phyloP scores from a whole-genome alignment of 64 coral and sea anemone species.

The Dendrophyllia cribrosa region DNA sequence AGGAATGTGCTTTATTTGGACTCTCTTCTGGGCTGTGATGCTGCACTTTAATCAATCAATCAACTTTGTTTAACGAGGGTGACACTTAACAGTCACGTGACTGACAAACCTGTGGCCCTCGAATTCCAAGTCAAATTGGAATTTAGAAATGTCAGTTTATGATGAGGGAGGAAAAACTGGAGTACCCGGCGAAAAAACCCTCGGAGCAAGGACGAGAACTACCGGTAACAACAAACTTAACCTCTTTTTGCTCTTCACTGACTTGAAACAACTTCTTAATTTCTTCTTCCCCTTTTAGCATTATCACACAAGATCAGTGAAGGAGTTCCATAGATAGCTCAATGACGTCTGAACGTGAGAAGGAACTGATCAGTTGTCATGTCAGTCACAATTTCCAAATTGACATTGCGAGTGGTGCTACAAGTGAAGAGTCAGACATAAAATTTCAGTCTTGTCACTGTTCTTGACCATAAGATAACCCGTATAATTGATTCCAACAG shows the following conservation, averaged over 20 bases:
- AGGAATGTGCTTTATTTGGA: constrained; percentile 56
- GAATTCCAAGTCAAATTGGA: no score
- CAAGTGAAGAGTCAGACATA: constrained; percentile 38
- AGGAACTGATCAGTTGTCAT: constrained; percentile 62
- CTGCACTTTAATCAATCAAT: no score
- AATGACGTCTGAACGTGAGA: constrained; percentile 48
- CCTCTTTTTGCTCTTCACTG: constrained; percentile 28
- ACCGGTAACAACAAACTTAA: no score
- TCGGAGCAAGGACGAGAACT: no score
- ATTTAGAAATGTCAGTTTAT: no score
- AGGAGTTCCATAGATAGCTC: constrained; percentile 22
- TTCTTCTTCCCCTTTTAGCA: constrained; percentile 58
- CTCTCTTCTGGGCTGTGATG: constrained; percentile 35
- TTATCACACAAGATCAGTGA: constrained; percentile 61
- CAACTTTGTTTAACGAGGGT: no score
- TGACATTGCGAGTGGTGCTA: constrained; percentile 35
- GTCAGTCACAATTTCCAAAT: constrained; percentile 61
- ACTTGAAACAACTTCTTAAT: constrained; percentile 54
- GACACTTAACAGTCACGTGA: no score
- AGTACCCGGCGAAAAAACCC: no score
- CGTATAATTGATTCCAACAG: no score
- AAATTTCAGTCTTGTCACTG: constrained; percentile 32
- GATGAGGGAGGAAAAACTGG: no score
- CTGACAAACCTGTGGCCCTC: no score
- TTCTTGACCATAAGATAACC: constrained; percentile 54